These are phyloP conservation scores for Megaustenia siamemsis DNA, from an alignment of 2,888 invertebrate genomes.

Conservation along the genomic window DNA sequence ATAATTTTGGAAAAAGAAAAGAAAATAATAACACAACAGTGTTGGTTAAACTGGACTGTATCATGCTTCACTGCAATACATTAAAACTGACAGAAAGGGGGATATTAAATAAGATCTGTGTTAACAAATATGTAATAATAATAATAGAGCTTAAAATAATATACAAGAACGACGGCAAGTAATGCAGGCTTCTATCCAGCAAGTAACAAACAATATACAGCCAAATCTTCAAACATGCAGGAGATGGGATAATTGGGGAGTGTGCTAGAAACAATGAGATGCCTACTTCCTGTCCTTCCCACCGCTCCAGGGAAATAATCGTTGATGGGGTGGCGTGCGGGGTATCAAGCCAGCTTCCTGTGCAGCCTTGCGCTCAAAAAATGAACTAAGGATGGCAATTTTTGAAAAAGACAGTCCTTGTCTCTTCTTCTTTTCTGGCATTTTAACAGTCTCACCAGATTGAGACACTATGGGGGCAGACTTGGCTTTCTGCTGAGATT, in stretches of 20 bases:
- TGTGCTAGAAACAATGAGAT: constrained; percentile 29
- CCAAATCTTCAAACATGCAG: constrained; percentile 33
- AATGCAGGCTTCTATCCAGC: constrained; percentile 13
- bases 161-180: neutral
- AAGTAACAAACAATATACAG: neutral
- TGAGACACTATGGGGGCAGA: constrained; percentile 26
- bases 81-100: no score
- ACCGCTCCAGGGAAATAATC: constrained; percentile 48
- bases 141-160: no score
- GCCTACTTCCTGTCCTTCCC: constrained; percentile 49
- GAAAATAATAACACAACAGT: no score
- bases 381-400: constrained; percentile 75
- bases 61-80: no score
- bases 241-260: constrained; percentile 4
- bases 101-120: no score
- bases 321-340: constrained; percentile 45
- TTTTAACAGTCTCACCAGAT: constrained; percentile 26
- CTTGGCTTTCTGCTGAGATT: constrained; percentile 46
- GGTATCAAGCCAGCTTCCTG: constrained; percentile 49
- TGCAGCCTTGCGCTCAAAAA: constrained; percentile 73
- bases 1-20: no score
- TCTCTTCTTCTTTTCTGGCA: constrained; percentile 53
- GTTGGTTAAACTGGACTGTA: no score
- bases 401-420: constrained; percentile 62
- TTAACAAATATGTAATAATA: no score